A percentile compares a stretch with the other conserved stretches of the same genome.
Evolutionary conservation across 2,797 vertebrate species (phyloP).

Genomic region (Argya squamiceps): DNA sequence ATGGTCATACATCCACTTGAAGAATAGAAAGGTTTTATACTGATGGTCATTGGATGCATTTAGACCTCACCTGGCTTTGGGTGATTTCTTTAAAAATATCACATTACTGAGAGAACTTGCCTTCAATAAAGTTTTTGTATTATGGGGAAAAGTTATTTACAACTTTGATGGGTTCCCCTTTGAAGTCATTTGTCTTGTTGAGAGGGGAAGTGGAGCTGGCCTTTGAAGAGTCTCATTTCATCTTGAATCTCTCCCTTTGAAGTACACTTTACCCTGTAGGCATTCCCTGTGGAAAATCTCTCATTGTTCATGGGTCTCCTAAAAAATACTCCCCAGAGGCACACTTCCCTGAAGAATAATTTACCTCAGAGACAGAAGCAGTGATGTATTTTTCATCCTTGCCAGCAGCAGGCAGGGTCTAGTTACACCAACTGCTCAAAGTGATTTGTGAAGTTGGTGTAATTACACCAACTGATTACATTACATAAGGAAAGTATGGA

Average conservation of each 20-base stretch:
- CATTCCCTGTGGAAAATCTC: conserved; percentile 63
- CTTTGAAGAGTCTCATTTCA: conserved; percentile 69
- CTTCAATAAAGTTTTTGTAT: conserved; percentile 58
- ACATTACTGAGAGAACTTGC: conserved; percentile 48
- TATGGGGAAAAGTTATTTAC: conserved; percentile 62
- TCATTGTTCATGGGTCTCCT: conserved; percentile 62
- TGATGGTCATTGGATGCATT: not conserved
- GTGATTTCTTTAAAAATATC: conserved; percentile 53
- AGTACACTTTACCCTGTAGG: conserved; percentile 58
- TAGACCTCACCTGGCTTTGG: conserved; percentile 32
- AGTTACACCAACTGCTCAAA: conserved; percentile 16
- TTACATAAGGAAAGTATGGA: not conserved
- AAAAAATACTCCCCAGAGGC: conserved; percentile 58
- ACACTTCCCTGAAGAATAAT: conserved; percentile 58
- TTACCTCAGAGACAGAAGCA: conserved; percentile 45
- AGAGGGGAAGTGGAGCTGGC: conserved; percentile 53
- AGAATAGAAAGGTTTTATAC: not conserved
- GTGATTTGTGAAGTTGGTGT: not conserved
- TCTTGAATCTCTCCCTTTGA: conserved; percentile 65
- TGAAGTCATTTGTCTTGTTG: conserved; percentile 70
- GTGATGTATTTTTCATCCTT: conserved; percentile 67
- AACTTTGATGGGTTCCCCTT: conserved; percentile 63
- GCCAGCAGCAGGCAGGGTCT: conserved; percentile 53
- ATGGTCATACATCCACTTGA: not conserved
- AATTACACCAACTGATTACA: not conserved